These are phyloP conservation scores for Hetaerina titia DNA, from an alignment of 2,888 invertebrate genomes.

Conservation along the genomic window DNA sequence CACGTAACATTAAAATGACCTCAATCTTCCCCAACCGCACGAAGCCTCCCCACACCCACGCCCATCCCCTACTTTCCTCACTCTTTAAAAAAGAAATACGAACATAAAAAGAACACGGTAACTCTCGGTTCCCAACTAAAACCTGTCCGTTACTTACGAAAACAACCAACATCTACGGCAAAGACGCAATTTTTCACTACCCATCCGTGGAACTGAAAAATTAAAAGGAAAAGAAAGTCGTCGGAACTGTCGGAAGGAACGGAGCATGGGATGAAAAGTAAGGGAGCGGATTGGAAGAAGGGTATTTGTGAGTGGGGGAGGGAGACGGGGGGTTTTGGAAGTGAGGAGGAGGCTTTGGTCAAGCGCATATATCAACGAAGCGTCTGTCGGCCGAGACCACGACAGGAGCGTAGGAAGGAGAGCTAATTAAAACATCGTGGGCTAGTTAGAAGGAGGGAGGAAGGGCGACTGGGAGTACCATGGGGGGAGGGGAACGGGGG, in stretches of 20 bases:
- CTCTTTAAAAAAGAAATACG: not conserved
- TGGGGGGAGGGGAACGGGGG: not conserved
- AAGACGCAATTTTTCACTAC: slow-evolving; percentile 50
- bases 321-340: not conserved
- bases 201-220: slow-evolving; percentile 33
- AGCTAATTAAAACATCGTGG: slow-evolving; percentile 65
- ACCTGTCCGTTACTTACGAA: not conserved
- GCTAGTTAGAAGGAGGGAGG: slow-evolving; percentile 37
- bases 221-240: not conserved
- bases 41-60: not conserved
- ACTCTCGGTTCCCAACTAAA: not conserved
- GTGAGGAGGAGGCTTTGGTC: slow-evolving; percentile 20
- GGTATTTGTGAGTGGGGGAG: not conserved
- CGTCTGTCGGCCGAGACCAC: slow-evolving; percentile 49
- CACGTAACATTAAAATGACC: slow-evolving; percentile 22
- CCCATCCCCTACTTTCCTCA: not conserved
- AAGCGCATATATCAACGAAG: slow-evolving; percentile 54
- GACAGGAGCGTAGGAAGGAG: slow-evolving; percentile 49
- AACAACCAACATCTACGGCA: not conserved
- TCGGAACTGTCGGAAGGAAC: not conserved
- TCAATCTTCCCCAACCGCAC: not conserved
- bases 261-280: not conserved
- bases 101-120: not conserved
- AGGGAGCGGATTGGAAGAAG: not conserved
- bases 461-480: not conserved